phyloP scores from a whole-genome alignment of 1,140 invertebrate species.

The Coelopa frigida region DNA sequence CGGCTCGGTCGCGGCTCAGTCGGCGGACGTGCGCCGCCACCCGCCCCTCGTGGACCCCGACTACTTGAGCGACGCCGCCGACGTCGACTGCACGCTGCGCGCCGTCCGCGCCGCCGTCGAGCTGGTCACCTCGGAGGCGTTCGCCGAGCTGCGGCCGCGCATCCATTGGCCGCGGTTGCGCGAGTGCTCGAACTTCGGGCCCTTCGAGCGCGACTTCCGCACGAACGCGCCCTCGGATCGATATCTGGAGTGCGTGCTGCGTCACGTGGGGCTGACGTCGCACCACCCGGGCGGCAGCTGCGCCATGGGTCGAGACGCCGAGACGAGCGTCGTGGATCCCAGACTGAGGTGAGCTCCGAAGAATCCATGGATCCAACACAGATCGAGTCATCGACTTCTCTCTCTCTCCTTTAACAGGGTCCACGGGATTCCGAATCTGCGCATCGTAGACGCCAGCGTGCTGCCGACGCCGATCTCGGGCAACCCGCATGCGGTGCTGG shows the following conservation, averaged over 20 bases:
- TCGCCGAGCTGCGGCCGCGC: conserved; percentile 53
- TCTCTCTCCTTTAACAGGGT: conserved; percentile 49
- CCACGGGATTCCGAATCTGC: conserved; percentile 51
- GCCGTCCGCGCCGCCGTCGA: conserved; percentile 54
- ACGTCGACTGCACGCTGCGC: conserved; percentile 56
- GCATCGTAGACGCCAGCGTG: conserved; percentile 65
- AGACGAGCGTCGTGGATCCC: conserved; percentile 38
- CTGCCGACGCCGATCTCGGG: conserved; percentile 61
- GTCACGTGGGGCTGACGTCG: conserved; percentile 55
- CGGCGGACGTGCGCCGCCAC: conserved; percentile 49
- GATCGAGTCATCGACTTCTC: background rate
- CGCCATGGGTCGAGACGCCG: conserved; percentile 56
- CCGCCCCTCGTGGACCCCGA: conserved; percentile 70
- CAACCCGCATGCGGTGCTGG: conserved; percentile 60
- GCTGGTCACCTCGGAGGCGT: conserved; percentile 50
- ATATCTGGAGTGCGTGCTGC: conserved; percentile 58
- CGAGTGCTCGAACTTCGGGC: conserved; percentile 49
- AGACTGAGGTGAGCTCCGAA: conserved; percentile 29
- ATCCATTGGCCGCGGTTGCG: conserved; percentile 58
- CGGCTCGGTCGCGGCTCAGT: conserved; percentile 53
- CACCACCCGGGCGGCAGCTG: conserved; percentile 65
- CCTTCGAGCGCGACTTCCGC: conserved; percentile 29
- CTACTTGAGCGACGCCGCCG: conserved; percentile 55
- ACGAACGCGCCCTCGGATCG: conserved; percentile 45
- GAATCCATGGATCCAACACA: background rate